Percentiles rank a stretch among this genome's conserved stretches.
phyloP scores from a whole-genome alignment of 2,113 vertebrate genomes.

The Cryptomyrus ogoouensis region DNA sequence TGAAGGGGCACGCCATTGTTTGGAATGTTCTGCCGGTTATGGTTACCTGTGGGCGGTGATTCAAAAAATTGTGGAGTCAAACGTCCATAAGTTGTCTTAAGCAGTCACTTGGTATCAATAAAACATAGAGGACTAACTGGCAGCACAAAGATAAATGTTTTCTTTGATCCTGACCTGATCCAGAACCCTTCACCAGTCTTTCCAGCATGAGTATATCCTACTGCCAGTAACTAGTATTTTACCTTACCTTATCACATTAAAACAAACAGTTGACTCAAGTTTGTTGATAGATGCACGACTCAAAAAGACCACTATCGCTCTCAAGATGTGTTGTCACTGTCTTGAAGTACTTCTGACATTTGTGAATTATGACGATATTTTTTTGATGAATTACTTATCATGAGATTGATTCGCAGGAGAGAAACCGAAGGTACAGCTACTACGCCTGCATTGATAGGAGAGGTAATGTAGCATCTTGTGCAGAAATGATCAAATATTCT shows the following conservation, averaged over 20 bases:
- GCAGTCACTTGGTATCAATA: not conserved
- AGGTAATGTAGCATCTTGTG: not conserved
- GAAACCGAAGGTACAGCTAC: not conserved
- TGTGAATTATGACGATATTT: slow-evolving; percentile 31
- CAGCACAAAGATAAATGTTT: not conserved
- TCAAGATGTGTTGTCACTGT: slow-evolving; percentile 28
- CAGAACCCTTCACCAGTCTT: not conserved
- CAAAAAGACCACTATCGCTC: not conserved
- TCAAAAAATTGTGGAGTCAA: not conserved
- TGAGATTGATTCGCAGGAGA: slow-evolving; percentile 31
- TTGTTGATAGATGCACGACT: slow-evolving; percentile 18
- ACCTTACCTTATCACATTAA: not conserved
- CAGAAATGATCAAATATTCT: not conserved
- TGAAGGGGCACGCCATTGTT: not conserved
- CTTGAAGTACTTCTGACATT: slow-evolving; percentile 17
- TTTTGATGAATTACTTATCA: slow-evolving; percentile 33
- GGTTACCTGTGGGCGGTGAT: not conserved
- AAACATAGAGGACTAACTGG: not conserved
- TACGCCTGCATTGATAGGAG: not conserved
- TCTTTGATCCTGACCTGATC: not conserved
- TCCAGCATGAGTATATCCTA: not conserved
- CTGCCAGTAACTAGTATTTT: not conserved
- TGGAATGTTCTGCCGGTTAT: not conserved
- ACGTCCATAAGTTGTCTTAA: not conserved
- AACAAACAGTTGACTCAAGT: slow-evolving; percentile 7